phyloP scores from a whole-genome alignment of 1,140 invertebrate genomes.

The Brachionus paranguensis region DNA sequence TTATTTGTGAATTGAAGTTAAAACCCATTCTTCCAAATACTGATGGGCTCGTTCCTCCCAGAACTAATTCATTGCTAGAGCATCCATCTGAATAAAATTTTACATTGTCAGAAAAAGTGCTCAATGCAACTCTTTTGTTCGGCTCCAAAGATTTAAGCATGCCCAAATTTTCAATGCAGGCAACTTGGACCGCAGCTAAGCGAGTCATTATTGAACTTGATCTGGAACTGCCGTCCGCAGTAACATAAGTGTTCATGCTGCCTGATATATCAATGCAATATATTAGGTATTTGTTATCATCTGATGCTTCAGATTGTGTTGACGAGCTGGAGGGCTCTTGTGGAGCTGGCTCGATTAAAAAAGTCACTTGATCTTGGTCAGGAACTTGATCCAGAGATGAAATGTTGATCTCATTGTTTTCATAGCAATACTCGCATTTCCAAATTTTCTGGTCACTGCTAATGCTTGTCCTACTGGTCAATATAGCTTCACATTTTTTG shows the following conservation, averaged over 20 bases:
- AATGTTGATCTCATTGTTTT: conserved; percentile 43
- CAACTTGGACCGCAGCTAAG: conserved; percentile 46
- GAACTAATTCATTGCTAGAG: not conserved
- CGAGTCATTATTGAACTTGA: conserved; percentile 41
- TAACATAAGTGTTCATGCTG: conserved; percentile 44
- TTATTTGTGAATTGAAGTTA: not conserved
- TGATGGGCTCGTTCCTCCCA: not conserved
- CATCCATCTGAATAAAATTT: conserved; percentile 45
- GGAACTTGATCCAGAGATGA: conserved; percentile 46
- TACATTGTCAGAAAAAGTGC: conserved; percentile 46
- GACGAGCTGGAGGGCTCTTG: not conserved
- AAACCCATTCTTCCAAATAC: too few species aligned
- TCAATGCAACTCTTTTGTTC: conserved; percentile 46
- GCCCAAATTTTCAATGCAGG: conserved; percentile 45
- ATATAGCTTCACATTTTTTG: conserved; percentile 17
- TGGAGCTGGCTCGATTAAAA: conserved; percentile 44
- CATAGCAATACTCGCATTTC: conserved; percentile 48
- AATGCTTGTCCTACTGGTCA: not conserved
- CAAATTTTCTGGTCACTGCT: not conserved
- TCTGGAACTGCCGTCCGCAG: conserved; percentile 45
- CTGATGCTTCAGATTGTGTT: conserved; percentile 35
- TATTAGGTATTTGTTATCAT: conserved; percentile 41
- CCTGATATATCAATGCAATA: conserved; percentile 52
- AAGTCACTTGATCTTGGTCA: conserved; percentile 46
- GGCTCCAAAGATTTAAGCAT: conserved; percentile 46